Base-by-base conservation (phyloP, 92 coral and sea anemone genomes). In the Anthopleura xanthogrammica region DNA sequence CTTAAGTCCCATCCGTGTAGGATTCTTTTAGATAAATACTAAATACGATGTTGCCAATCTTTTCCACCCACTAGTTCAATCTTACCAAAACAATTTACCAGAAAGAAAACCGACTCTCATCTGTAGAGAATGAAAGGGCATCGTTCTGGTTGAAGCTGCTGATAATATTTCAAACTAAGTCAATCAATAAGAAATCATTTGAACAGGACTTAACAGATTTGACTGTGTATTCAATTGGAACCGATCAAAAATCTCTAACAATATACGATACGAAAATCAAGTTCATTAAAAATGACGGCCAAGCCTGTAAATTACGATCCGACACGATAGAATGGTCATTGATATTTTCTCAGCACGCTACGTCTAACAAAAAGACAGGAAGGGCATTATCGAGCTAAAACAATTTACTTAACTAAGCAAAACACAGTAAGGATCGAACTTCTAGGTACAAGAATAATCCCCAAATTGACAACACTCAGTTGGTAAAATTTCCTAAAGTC, bases 211-310 rank as follows among this genome's bases (percentile, higher is more conserved):
- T 68, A 68, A 68, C 74, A 68, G 74, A 23, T 68, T 68, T 23
- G 36, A 13, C 41, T 68, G 74, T 29, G 74, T n/a, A 68, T 68
- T 68, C 74, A 68, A 68, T 68, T 42, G 74, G 46, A 68, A 68
- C 74, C 41, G 42, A 68, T 68, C 46, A 24, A 68, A 36, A 68
- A 23, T 68, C 74, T 36, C 16, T 42, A 68, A 68, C 74, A 68
- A 68, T 68, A 68, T 68, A 64, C 72, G 74, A 68, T 68, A 68
- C 14, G 29, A 68, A 22, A 68, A 23, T 23, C 42, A 68, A 13
- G 43, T 68, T 68, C 41, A 29, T 68, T 68, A 29, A 68, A 68
- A 23, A 68, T 68, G 29, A 68, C 74, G 74, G 42, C 74, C 74
- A 68, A 68, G 74, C 74, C 74, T 68, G 40, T 68, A 22, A 68